A percentile compares a stretch with the other conserved stretches of the same genome.
These are phyloP conservation scores for Philotrypesis tridentata DNA, from an alignment of 1,140 invertebrate genomes.

Conservation along the genomic window DNA sequence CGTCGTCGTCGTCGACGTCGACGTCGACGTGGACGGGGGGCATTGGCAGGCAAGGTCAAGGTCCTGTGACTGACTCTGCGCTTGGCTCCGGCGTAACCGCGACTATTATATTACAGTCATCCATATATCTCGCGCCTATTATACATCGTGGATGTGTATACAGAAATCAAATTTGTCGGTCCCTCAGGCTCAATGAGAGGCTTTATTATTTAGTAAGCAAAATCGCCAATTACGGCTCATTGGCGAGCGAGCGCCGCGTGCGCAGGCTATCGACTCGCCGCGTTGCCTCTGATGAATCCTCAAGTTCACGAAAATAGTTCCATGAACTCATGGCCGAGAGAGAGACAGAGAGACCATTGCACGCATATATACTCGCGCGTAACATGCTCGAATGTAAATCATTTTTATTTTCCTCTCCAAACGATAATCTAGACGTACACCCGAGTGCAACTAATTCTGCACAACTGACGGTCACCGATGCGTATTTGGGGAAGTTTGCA, in stretches of 20 bases:
- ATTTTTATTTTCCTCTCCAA: no score
- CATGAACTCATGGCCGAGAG: constrained; percentile 26
- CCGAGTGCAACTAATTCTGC: no score
- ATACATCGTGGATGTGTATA: no score
- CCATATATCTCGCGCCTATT: no score
- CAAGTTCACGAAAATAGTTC: constrained; percentile 38
- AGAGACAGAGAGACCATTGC: no score
- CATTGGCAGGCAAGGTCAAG: constrained; percentile 13
- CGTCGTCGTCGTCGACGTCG: not conserved
- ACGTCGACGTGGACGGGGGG: not conserved
- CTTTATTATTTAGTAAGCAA: constrained; percentile 26
- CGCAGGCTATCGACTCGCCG: not conserved
- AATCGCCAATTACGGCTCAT: constrained; percentile 1
- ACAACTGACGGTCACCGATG: no score
- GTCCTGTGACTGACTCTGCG: not conserved
- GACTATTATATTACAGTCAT: not conserved
- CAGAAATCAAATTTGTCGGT: not conserved
- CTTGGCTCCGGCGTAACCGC: not conserved
- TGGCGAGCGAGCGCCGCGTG: not conserved
- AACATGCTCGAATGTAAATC: not conserved
- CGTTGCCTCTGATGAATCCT: constrained; percentile 10
- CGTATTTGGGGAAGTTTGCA: no score
- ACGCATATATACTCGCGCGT: not conserved
- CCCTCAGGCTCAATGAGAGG: constrained; percentile 9
- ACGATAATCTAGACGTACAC: no score